phyloP scores from a whole-genome alignment of 2,113 vertebrate genomes.

The Oncorhynchus clarkii region DNA sequence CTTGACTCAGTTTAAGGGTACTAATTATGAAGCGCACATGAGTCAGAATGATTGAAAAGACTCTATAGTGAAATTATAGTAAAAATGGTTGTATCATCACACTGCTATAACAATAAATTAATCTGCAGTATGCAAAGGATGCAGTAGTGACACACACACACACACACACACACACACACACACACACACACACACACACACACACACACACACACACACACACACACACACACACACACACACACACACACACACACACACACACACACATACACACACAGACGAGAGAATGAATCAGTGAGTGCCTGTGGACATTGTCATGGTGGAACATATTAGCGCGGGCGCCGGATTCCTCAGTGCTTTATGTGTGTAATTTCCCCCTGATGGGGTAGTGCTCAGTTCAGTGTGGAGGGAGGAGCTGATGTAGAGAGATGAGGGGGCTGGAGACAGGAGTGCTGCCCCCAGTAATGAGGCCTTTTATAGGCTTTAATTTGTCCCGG shows the following conservation, averaged over 20 bases:
- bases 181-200: neutral
- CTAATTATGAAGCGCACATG: neutral
- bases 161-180: no score
- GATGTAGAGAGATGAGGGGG: constrained; percentile 63
- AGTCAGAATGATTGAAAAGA: constrained; percentile 48
- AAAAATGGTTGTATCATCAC: constrained; percentile 62
- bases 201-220: no score
- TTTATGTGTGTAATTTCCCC: constrained; percentile 61
- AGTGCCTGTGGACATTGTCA: constrained; percentile 71
- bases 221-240: no score
- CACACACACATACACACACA: no score
- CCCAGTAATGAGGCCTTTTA: constrained; percentile 74
- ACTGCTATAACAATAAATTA: constrained; percentile 68
- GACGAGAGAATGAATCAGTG: constrained; percentile 59
- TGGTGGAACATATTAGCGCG: constrained; percentile 51
- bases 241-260: neutral
- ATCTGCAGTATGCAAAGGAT: constrained; percentile 65
- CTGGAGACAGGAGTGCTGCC: constrained; percentile 64
- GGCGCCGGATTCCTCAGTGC: constrained; percentile 49
- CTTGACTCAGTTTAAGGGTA: no score
- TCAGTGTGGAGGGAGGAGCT: constrained; percentile 44
- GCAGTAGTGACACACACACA: no score
- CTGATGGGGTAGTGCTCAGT: constrained; percentile 44
- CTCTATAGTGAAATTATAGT: constrained; percentile 43
- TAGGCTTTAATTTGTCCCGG: constrained; percentile 66